Evolutionary conservation across 2,888 invertebrate genomes (phyloP).

Genomic region (Lucinisca nassula): DNA sequence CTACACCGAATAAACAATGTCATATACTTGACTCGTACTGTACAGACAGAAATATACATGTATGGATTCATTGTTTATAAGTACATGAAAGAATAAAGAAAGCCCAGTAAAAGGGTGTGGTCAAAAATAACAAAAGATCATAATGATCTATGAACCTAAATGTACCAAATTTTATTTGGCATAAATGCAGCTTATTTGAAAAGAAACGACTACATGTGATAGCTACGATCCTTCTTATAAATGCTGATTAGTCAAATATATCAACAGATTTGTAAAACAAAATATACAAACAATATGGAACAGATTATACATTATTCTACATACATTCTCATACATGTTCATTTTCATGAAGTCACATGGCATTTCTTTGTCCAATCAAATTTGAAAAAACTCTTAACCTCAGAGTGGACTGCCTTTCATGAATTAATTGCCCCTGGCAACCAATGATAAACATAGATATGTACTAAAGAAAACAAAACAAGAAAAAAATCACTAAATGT

Average conservation of each 20-base stretch:
- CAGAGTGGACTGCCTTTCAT: background rate
- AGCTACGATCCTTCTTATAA: background rate
- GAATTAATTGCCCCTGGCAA: background rate
- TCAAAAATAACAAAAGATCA: background rate
- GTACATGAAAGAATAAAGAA: background rate
- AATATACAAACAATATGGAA: background rate
- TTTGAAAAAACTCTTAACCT: background rate
- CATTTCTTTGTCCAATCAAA: background rate
- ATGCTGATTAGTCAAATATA: constrained; percentile 1
- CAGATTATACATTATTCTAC: background rate
- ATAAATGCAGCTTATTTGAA: background rate
- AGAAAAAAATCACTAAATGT: background rate
- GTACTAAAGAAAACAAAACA: background rate
- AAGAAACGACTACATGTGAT: background rate
- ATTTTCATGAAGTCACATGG: background rate
- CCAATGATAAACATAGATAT: background rate
- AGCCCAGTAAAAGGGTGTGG: constrained; percentile 9
- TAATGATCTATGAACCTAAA: background rate
- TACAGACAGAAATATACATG: constrained; percentile 1
- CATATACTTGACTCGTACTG: background rate
- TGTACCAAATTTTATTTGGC: constrained; percentile 56
- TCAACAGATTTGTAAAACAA: background rate
- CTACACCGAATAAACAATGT: background rate
- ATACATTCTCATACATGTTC: background rate
- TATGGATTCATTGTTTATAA: background rate